These are phyloP conservation scores for Drosophila paramelanica DNA, from an alignment of 2,888 invertebrate genomes.

Conservation along the genomic window DNA sequence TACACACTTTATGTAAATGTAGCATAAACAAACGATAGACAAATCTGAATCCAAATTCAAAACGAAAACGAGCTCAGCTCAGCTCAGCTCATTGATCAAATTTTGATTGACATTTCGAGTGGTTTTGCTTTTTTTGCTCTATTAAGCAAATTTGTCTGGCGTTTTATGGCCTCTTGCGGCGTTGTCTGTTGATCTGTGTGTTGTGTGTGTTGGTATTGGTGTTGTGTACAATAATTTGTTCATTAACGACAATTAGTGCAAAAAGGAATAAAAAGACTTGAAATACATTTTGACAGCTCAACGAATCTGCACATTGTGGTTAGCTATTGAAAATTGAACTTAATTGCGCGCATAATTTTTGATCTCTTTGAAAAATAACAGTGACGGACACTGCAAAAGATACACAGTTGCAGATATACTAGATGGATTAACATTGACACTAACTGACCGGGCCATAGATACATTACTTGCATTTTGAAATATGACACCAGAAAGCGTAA, in stretches of 20 bases:
- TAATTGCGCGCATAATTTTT: slow-evolving; percentile 61
- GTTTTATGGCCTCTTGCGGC: slow-evolving; percentile 41
- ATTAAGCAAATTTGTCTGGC: slow-evolving; percentile 66
- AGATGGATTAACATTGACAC: background rate
- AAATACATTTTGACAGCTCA: slow-evolving; percentile 54
- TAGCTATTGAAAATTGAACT: slow-evolving; percentile 36
- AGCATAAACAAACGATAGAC: slow-evolving; percentile 37
- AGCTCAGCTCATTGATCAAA: slow-evolving; percentile 75
- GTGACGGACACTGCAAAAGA: slow-evolving; percentile 1
- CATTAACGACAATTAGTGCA: slow-evolving; percentile 76
- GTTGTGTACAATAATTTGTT: slow-evolving; percentile 65
- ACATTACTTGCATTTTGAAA: slow-evolving; percentile 46
- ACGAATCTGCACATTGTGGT: slow-evolving; percentile 45
- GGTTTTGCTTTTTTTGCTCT: slow-evolving; percentile 71
- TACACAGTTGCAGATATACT: slow-evolving; percentile 4
- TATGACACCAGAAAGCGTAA: slow-evolving; percentile 51
- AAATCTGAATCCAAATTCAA: slow-evolving; percentile 43
- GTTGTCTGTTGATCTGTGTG: slow-evolving; percentile 12
- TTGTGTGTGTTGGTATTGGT: slow-evolving; percentile 19
- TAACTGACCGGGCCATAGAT: slow-evolving; percentile 1
- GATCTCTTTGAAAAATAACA: slow-evolving; percentile 24
- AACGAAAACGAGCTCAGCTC: slow-evolving; percentile 38
- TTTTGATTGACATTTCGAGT: slow-evolving; percentile 77
- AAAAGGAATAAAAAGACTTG: slow-evolving; percentile 16
- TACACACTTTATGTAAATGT: slow-evolving; percentile 13